Percentiles rank a stretch among this genome's conserved stretches.
phyloP scores from a whole-genome alignment of 2,113 vertebrate species.

The Heloderma charlesbogerti region DNA sequence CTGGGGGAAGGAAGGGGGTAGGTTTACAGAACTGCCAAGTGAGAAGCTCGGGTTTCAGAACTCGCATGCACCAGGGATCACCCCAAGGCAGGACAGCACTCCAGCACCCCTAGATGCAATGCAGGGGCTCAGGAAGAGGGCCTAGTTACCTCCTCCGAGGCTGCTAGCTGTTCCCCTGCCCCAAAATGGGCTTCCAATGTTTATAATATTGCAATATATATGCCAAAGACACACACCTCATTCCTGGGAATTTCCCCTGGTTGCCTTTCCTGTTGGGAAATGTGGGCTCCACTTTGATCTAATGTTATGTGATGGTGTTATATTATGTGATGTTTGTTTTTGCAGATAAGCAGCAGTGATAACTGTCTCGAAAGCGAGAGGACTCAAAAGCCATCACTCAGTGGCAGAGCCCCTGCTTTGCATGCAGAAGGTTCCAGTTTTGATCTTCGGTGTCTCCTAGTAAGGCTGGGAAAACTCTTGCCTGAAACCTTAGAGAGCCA shows the following conservation, averaged over 20 bases:
- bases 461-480: too few relatives aligned
- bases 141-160: not conserved
- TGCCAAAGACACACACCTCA: not conserved
- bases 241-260: conserved; percentile 4
- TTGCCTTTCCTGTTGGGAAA: conserved; percentile 7
- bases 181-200: not conserved
- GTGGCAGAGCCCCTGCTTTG: too few relatives aligned
- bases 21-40: not conserved
- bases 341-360: too few relatives aligned
- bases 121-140: not conserved
- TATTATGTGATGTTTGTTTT: too few relatives aligned
- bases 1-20: not conserved
- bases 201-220: not conserved
- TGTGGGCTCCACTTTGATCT: not conserved
- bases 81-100: not conserved
- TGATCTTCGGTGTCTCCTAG: too few relatives aligned
- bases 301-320: too few relatives aligned
- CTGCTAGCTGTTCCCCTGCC: not conserved
- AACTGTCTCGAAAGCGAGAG: not conserved
- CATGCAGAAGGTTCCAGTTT: too few relatives aligned
- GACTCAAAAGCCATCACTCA: too few relatives aligned
- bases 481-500: too few relatives aligned
- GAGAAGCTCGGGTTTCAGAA: not conserved
- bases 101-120: not conserved
- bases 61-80: not conserved